Conservation (phyloP, 2,888 invertebrate species). For the Eumacrocentrus americanus region DNA sequence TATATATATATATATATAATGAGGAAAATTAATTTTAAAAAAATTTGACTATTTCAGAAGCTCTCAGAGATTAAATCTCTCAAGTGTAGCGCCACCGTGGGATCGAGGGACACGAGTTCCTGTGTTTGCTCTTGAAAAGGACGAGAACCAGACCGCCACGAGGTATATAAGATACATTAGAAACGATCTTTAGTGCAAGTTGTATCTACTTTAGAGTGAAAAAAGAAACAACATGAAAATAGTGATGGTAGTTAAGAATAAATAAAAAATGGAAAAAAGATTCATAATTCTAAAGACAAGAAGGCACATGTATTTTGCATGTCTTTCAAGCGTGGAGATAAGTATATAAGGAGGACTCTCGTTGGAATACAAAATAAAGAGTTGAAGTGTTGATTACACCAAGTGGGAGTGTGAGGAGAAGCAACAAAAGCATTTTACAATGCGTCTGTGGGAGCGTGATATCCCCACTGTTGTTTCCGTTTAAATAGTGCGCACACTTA, state of each 20-base stretch:
- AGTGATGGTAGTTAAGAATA: no score
- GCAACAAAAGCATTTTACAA: constrained; percentile 8
- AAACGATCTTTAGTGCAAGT: background rate
- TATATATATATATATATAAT: background rate
- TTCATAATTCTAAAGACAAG: background rate
- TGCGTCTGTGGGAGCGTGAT: constrained; percentile 38
- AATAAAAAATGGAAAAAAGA: background rate
- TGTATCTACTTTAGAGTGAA: background rate
- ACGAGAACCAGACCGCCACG: background rate
- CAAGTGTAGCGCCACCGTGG: constrained; percentile 3
- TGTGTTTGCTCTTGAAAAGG: background rate
- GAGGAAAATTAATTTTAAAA: background rate
- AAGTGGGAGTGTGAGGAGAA: background rate
- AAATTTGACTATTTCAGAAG: background rate
- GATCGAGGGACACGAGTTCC: background rate
- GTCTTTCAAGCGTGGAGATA: background rate
- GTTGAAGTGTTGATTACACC: constrained; percentile 1
- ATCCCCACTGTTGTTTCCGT: constrained; percentile 53
- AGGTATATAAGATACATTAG: background rate
- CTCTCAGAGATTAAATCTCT: background rate
- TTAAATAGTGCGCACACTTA: constrained; percentile 48
- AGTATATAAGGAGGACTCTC: background rate
- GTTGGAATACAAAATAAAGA: constrained; percentile 2
- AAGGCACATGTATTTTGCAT: background rate
- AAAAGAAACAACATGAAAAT: no score